Conservation (phyloP, 2,113 vertebrate genomes). For the Heteronetta atricapilla region DNA sequence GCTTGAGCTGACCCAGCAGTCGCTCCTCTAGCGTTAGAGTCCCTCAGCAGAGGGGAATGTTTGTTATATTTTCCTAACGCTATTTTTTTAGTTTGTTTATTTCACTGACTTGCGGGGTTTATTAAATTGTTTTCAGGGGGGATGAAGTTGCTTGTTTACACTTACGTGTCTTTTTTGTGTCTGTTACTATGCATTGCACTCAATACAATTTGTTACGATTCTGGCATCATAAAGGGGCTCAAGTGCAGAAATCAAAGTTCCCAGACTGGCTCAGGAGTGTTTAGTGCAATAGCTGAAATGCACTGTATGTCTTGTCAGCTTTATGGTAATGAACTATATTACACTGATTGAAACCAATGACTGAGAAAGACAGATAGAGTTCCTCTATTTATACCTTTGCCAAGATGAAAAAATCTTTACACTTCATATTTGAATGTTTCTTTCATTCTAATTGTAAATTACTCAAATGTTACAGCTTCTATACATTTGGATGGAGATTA, state of each 20-base stretch:
- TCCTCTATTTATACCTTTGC: background rate
- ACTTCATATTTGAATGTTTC: background rate
- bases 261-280: background rate
- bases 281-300: background rate
- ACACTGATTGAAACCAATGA: background rate
- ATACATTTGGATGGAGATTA: background rate
- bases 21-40: no score
- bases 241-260: background rate
- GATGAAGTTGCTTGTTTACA: background rate
- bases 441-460: background rate
- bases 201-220: accelerated
- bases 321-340: background rate
- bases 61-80: accelerated
- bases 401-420: background rate
- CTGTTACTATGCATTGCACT: background rate
- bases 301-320: background rate
- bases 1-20: background rate
- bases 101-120: background rate
- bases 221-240: background rate
- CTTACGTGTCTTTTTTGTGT: background rate
- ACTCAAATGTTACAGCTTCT: background rate
- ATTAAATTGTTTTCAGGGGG: background rate
- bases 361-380: background rate
- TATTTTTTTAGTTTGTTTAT: background rate
- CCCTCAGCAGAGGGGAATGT: background rate